These are phyloP conservation scores for Ochotona curzoniae DNA, from an alignment of 2,113 vertebrate genomes.

Conservation along the genomic window DNA sequence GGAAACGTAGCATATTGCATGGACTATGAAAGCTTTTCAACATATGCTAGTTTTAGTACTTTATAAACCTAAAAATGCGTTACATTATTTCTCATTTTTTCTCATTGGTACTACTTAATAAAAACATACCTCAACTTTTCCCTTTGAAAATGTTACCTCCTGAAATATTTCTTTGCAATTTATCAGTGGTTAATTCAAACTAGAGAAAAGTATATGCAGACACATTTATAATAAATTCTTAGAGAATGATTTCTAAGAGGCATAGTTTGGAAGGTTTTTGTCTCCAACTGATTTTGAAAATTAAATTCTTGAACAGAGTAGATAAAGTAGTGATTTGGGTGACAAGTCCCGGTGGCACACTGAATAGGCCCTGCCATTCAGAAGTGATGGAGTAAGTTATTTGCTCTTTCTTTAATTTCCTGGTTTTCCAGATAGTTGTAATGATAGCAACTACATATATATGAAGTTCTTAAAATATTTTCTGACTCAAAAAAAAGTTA, in stretches of 20 bases:
- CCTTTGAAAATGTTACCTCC: background rate
- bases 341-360: background rate
- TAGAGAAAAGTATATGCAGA: background rate
- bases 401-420: background rate
- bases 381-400: background rate
- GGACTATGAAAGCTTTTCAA: background rate
- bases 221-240: background rate
- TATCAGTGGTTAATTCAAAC: background rate
- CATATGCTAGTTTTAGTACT: background rate
- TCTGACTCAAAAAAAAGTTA: background rate
- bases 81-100: background rate
- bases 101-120: background rate
- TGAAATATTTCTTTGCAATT: background rate
- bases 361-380: background rate
- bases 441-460: background rate
- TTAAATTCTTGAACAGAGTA: background rate
- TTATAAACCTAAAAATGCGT: background rate
- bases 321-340: background rate
- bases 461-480: constrained; percentile 8
- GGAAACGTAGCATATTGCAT: background rate
- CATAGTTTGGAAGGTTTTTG: background rate
- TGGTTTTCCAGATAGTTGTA: background rate
- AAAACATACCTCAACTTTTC: background rate
- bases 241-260: background rate
- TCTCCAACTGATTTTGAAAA: background rate